Conservation (phyloP, 2,888 invertebrate genomes). For the Gandaritis pyraliata region DNA sequence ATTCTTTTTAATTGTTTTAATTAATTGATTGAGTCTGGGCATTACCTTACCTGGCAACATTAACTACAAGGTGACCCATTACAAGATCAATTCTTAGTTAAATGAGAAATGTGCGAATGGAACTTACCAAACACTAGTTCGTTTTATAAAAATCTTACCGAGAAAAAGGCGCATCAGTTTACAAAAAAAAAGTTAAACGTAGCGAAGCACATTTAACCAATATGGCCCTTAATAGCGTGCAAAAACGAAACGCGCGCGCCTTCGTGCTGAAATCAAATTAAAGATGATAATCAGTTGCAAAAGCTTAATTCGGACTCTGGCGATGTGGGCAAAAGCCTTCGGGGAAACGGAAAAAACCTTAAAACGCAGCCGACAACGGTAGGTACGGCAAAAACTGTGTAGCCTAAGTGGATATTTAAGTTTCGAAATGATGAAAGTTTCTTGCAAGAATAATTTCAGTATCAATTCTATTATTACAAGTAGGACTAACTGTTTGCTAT, state of each 20-base stretch:
- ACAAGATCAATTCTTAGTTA: too few relatives aligned
- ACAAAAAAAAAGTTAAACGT: constrained; percentile 15
- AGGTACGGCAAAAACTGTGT: constrained; percentile 34
- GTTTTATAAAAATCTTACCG: background rate
- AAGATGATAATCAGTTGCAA: constrained; percentile 67
- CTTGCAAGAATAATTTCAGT: constrained; percentile 28
- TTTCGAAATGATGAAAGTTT: constrained; percentile 32
- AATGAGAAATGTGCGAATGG: too few relatives aligned
- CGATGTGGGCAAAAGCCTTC: constrained; percentile 49
- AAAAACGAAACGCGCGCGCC: constrained; percentile 39
- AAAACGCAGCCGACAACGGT: constrained; percentile 30
- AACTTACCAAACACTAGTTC: too few relatives aligned
- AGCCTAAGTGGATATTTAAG: constrained; percentile 30
- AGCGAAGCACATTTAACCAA: constrained; percentile 12
- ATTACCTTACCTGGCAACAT: too few relatives aligned
- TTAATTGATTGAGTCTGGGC: too few relatives aligned
- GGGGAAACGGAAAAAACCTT: constrained; percentile 57
- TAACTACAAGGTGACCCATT: too few relatives aligned
- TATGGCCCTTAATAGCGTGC: constrained; percentile 22
- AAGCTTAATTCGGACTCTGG: constrained; percentile 58
- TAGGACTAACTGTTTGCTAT: too few relatives aligned
- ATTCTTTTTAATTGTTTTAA: too few relatives aligned
- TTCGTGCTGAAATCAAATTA: constrained; percentile 66
- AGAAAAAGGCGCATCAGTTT: constrained; percentile 1
- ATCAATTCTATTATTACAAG: constrained; percentile 12